Conservation (phyloP, 1,140 invertebrate genomes). For the Helicorthomorpha holstii region DNA sequence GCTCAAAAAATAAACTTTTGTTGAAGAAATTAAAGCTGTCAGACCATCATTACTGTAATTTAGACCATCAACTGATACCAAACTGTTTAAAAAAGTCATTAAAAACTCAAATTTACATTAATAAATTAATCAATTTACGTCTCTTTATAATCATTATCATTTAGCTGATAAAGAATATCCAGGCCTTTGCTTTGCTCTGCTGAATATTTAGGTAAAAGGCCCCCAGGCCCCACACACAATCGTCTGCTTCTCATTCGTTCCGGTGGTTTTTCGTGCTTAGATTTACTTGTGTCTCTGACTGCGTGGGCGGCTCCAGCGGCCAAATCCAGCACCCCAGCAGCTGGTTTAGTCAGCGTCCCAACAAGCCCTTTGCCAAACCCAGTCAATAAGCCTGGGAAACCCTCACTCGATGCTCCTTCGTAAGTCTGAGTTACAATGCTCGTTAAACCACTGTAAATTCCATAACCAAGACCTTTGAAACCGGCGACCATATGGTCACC, state of each 20-base stretch:
- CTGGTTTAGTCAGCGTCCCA: constrained; percentile 89
- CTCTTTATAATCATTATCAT: constrained; percentile 55
- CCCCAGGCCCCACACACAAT: constrained; percentile 61
- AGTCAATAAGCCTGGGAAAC: constrained; percentile 69
- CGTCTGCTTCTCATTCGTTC: constrained; percentile 50
- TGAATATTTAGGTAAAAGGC: constrained; percentile 62
- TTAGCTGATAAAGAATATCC: constrained; percentile 62
- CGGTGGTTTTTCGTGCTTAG: constrained; percentile 45
- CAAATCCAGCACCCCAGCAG: constrained; percentile 86
- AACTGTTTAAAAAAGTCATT: constrained; percentile 6
- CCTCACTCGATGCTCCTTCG: constrained; percentile 67
- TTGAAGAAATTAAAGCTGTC: constrained; percentile 53
- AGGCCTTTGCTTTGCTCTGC: constrained; percentile 60
- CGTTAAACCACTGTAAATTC: constrained; percentile 76
- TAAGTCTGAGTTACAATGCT: constrained; percentile 84
- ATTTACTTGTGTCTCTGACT: constrained; percentile 68
- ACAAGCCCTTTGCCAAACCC: constrained; percentile 87
- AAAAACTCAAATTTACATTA: background rate
- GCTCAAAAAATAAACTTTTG: constrained; percentile 57
- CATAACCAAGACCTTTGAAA: constrained; percentile 79
- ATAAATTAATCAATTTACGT: constrained; percentile 38
- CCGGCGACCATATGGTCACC: constrained; percentile 81
- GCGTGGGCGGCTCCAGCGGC: constrained; percentile 84
- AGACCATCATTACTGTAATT: constrained; percentile 48
- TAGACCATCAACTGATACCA: constrained; percentile 51